Percentiles rank a stretch among this genome's conserved stretches.
Evolutionary conservation across 2,113 vertebrate species (phyloP).

Genomic region (Grammomys dolichurus): DNA sequence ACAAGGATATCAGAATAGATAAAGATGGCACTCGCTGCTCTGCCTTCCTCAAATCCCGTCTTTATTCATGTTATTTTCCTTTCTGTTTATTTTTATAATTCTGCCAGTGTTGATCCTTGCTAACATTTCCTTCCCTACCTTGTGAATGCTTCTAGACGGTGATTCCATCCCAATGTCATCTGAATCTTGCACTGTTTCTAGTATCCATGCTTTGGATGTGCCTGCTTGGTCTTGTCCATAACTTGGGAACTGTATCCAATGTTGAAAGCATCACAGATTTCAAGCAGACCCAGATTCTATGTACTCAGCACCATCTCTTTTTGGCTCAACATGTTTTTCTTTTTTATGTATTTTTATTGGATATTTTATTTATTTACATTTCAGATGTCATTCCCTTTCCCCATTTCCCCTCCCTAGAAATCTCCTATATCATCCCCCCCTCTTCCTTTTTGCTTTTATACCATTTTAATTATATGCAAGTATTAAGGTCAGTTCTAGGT

Average conservation of each 20-base stretch:
- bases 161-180: constrained; percentile 28
- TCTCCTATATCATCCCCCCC: no score
- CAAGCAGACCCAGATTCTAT: constrained; percentile 44
- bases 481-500: no score
- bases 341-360: background rate
- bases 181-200: constrained; percentile 11
- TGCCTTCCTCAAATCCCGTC: constrained; percentile 31
- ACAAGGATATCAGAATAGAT: constrained; percentile 52
- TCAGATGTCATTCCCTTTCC: no score
- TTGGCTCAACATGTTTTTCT: background rate
- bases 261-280: constrained; percentile 43
- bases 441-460: no score
- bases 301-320: background rate
- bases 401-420: no score
- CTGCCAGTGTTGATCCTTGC: background rate
- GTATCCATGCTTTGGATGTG: background rate
- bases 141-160: constrained; percentile 23
- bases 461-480: no score
- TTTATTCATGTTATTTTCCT: background rate
- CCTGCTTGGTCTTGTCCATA: constrained; percentile 6
- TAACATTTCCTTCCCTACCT: constrained; percentile 18
- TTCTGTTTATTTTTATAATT: background rate
- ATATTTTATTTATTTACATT: no score
- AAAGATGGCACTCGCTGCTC: constrained; percentile 41
- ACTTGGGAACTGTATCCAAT: background rate